Base-by-base conservation (phyloP, 2,797 vertebrate species). In the Mormyrops attenuatus region DNA sequence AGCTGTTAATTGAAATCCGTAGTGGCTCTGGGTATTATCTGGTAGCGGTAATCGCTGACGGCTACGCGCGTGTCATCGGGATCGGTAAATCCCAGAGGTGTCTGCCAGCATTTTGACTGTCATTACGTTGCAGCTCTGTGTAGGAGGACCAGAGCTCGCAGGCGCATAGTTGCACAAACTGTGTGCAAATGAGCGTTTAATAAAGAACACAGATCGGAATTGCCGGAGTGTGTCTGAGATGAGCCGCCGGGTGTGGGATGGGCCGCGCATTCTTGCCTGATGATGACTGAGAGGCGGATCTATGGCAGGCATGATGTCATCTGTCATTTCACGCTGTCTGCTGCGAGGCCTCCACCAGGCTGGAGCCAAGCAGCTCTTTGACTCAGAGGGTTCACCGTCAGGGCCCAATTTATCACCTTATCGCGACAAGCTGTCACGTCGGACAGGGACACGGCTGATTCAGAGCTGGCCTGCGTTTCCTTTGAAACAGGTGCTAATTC, bases 361-460 rank as follows among this genome's bases (percentile, higher is more conserved):
- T 0, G 26, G 49, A 30, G 26, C 84, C 50, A 86, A 86, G 50
- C 6, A 22, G 84, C 47, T 52, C 84, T 52, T 80, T 80, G 73
- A 53, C 50, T 86, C 26, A 86, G 47, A 88, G 80, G 86, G 89
- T 88, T 90, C 85, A 82, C 88, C 69, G 53, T 52, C 89, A 44
- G 87, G 57, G 89, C 88, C 85, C 55, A 47, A 80, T 88, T 89
- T 84, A 63, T 66, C 69, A 69, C 80, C 66, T 89, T 91, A 92
- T 92, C 91, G 90, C 73, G 26, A 69, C 50, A 69, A 73, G 49
- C 66, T 87, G 69, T 53, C 89, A 52, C 86, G 87, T 82, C n/a
- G 82, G 80, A 89, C 3, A 87, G 80, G 85, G 53, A 41, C 80
- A 55, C 60, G n/a, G 55, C 73, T 80, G 73, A 80, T 80, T 88